A percentile compares a stretch with the other conserved stretches of the same genome.
phyloP scores from a whole-genome alignment of 2,797 vertebrate genomes.

The Sebastes matsubarae region DNA sequence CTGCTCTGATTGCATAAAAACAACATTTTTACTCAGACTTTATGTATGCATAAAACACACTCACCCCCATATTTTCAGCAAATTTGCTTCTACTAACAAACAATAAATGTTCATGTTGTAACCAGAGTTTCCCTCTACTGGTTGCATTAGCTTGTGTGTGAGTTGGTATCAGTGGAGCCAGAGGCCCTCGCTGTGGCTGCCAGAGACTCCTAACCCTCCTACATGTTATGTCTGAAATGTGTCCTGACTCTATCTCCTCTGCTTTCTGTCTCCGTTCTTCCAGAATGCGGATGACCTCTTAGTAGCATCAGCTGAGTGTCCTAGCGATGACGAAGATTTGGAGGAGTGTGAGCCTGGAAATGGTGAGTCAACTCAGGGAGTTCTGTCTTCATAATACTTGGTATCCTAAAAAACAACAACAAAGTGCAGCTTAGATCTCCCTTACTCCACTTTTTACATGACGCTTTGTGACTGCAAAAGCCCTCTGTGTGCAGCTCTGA shows the following conservation, averaged over 20 bases:
- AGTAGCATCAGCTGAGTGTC: slow-evolving; percentile 93
- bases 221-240: neutral
- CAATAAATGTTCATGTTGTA: neutral
- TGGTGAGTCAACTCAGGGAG: slow-evolving; percentile 87
- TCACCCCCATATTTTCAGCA: neutral
- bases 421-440: slow-evolving; percentile 14
- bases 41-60: neutral
- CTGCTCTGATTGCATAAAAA: neutral
- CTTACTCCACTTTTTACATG: slow-evolving; percentile 24
- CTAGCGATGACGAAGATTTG: slow-evolving; percentile 94
- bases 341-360: slow-evolving; percentile 95
- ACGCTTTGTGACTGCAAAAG: slow-evolving; percentile 26
- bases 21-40: neutral
- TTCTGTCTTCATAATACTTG: slow-evolving; percentile 53
- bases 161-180: neutral
- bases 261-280: slow-evolving; percentile 36
- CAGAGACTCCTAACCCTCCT: slow-evolving; percentile 2
- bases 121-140: neutral
- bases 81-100: neutral
- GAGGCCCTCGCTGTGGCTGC: slow-evolving; percentile 2
- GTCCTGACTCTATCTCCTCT: slow-evolving; percentile 31
- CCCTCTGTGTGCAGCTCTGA: slow-evolving; percentile 71
- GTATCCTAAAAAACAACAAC: slow-evolving; percentile 2
- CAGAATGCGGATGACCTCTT: slow-evolving; percentile 93
- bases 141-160: neutral